Conservation (phyloP, 2,113 vertebrate genomes). For the Reinhardtius hippoglossoides region DNA sequence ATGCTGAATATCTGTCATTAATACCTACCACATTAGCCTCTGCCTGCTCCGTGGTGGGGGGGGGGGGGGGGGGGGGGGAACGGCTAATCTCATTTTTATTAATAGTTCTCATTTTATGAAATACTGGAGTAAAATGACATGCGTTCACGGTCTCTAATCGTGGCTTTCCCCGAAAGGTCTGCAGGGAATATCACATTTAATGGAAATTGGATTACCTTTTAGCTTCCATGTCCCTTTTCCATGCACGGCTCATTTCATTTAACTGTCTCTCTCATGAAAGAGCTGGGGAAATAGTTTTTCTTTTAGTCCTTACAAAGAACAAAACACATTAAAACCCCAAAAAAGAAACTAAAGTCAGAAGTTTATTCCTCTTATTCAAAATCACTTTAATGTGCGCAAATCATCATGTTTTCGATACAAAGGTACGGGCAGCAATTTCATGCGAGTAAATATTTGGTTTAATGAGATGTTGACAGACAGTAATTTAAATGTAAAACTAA, state of each 20-base stretch:
- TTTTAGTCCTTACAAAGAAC: slow-evolving; percentile 6
- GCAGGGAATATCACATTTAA: slow-evolving; percentile 70
- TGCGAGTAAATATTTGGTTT: slow-evolving; percentile 18
- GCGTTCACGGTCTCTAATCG: slow-evolving; percentile 57
- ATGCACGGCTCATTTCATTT: slow-evolving; percentile 54
- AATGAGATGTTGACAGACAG: slow-evolving; percentile 21
- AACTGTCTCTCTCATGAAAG: slow-evolving; percentile 46
- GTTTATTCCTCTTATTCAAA: background rate
- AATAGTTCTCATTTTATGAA: slow-evolving; percentile 60
- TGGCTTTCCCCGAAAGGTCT: slow-evolving; percentile 54
- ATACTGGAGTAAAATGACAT: slow-evolving; percentile 53
- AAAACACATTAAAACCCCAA: slow-evolving; percentile 25
- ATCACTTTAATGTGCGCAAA: background rate
- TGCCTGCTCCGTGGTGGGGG: slow-evolving; percentile 10
- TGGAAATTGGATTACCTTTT: slow-evolving; percentile 75
- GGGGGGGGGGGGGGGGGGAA: slow-evolving; percentile 7
- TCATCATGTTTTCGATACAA: background rate
- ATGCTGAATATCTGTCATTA: slow-evolving; percentile 52
- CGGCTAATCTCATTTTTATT: slow-evolving; percentile 68
- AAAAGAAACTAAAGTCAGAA: slow-evolving; percentile 12
- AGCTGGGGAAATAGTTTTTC: background rate
- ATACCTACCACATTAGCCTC: slow-evolving; percentile 18
- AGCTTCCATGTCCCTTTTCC: slow-evolving; percentile 64
- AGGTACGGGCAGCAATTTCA: background rate
- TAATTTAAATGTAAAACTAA: slow-evolving; percentile 22